Evolutionary conservation across 2,113 vertebrate species (phyloP), one percentile per base, ranked within the genome.

Genomic region (Thamnophis sirtalis): DNA sequence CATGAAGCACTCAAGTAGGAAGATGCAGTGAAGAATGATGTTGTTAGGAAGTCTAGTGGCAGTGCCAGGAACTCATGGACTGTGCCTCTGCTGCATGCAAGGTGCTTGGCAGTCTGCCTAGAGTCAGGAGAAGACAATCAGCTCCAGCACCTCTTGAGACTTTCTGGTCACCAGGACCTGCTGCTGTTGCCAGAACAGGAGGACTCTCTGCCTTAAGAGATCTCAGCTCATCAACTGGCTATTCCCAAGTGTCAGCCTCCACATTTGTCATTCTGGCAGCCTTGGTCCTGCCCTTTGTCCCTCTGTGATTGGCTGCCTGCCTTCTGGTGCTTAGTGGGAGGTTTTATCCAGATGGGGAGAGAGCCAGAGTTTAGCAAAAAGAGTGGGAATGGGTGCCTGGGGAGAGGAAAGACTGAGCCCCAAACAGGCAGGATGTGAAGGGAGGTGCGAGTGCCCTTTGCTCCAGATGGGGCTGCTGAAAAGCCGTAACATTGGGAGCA

Each of bases 251-350:
- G 80, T 28, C 43, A n/a, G n/a, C 88, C 91, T 85, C 80, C 6
- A 73, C 24, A 43, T 63, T 89, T 92, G 91, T 53, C 91, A 43
- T 49, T 89, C 24, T 51, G 48, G 80, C 88, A 86, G 91, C 49
- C 48, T 49, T 92, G 91, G 80, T 33, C 88, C 80, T 85, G 88
- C 80, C 95, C 93, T 73, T 50, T 17, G 89, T 90, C 55, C 95
- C 92, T 92, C 95, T 90, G 92, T 84, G 92, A 94, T 95, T 95
- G 95, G 95, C 92, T 93, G 87, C 50, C 87, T 90, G 86, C 80
- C 87, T 91, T 90, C 93, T 91, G 89, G 92, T 80, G 88, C 49
- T n/a, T 73, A 3, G 48, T 28, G 68, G 88, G 91, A 89, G 68
- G 88, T 60, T 85, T 88, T 9, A 9, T 92, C 73, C 80, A 60